Percentiles rank a stretch among this genome's conserved stretches.
phyloP scores from a whole-genome alignment of 2,113 vertebrate genomes.

The Etia nguti region DNA sequence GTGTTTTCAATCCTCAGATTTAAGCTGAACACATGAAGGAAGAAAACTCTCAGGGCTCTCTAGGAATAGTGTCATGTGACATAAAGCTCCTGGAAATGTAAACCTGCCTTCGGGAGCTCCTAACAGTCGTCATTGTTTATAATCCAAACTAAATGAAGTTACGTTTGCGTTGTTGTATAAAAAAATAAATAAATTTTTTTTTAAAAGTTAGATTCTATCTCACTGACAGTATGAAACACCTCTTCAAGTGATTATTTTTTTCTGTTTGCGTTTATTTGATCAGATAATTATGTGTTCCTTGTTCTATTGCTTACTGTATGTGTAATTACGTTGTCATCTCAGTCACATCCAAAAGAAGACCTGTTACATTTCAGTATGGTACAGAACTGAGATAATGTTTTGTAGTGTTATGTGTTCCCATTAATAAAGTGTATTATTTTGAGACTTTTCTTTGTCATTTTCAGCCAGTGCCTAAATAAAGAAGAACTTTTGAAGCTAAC shows the following conservation, averaged over 20 bases:
- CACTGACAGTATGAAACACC: background rate
- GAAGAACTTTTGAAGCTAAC: background rate
- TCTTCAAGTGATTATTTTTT: background rate
- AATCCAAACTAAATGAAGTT: background rate
- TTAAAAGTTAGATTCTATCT: background rate
- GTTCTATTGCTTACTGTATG: constrained; percentile 32
- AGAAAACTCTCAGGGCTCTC: constrained; percentile 33
- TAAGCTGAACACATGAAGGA: background rate
- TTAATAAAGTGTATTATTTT: constrained; percentile 52
- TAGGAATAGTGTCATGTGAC: constrained; percentile 1
- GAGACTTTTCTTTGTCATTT: background rate
- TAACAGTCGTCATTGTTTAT: background rate
- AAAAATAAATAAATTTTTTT: no score
- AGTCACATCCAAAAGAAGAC: background rate
- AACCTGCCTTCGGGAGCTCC: constrained; percentile 14
- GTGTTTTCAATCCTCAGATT: background rate
- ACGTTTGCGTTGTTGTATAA: background rate
- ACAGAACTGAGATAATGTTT: constrained; percentile 15
- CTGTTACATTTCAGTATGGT: background rate
- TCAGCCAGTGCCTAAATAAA: background rate
- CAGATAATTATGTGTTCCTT: background rate
- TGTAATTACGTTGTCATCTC: constrained; percentile 19
- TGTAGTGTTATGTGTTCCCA: constrained; percentile 18
- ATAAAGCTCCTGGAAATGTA: constrained; percentile 10
- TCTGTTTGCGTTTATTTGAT: background rate